Conservation (phyloP, 2,113 vertebrate species). For the Bubo scandiacus region DNA sequence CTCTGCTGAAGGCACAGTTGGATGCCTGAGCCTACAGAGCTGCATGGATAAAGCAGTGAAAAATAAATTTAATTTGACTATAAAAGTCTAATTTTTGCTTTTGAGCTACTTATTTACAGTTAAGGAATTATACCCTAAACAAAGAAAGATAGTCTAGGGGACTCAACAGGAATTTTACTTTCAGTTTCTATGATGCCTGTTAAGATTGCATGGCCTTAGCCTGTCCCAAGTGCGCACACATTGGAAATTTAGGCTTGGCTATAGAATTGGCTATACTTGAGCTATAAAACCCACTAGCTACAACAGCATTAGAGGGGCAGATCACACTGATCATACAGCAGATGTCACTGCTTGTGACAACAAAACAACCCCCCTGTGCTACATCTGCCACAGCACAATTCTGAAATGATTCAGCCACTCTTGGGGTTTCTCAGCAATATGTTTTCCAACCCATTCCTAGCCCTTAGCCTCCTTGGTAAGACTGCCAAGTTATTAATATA, state of each 20-base stretch:
- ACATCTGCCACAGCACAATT: not conserved
- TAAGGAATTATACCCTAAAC: not conserved
- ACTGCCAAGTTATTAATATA: not conserved
- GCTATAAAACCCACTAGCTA: not conserved
- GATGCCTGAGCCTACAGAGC: not conserved
- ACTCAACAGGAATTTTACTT: not conserved
- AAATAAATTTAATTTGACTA: not conserved
- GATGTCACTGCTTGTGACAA: not conserved
- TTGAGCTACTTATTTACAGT: not conserved
- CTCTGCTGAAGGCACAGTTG: not conserved
- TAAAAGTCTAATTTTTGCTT: not conserved
- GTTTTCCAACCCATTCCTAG: not conserved
- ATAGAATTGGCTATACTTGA: not conserved
- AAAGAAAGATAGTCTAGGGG: not conserved
- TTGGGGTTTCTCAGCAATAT: not conserved
- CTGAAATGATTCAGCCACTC: not conserved
- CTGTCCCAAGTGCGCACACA: fast-evolving
- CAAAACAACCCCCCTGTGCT: not conserved
- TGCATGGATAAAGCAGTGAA: not conserved
- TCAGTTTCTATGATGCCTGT: not conserved
- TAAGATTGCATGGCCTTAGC: not conserved
- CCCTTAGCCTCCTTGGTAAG: not conserved
- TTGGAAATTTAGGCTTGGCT: not conserved
- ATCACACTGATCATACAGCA: not conserved
- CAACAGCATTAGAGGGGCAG: too few relatives aligned